Conservation (phyloP, 2,113 vertebrate species). For the Centropus bengalensis region DNA sequence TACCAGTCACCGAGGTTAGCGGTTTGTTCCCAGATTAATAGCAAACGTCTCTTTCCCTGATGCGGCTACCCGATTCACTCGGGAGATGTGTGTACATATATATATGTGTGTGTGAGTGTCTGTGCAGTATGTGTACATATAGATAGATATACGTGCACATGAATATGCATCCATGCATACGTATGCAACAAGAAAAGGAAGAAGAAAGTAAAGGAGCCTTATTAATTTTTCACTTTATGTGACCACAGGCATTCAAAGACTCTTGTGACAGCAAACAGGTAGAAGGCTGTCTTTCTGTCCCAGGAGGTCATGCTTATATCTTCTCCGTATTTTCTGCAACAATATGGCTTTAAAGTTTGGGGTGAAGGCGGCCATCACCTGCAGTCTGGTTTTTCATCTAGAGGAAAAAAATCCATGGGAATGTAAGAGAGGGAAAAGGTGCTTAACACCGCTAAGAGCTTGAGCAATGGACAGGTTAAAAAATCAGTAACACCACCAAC, state of each 20-base stretch:
- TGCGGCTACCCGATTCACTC: conserved; percentile 30
- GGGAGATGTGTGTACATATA: background rate
- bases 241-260: background rate
- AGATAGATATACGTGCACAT: background rate
- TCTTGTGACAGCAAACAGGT: conserved; percentile 1
- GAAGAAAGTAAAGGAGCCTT: background rate
- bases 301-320: background rate
- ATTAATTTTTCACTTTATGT: background rate
- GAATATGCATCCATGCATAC: background rate
- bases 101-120: no score
- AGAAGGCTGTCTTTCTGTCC: background rate
- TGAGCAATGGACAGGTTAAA: background rate
- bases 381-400: background rate
- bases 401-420: background rate
- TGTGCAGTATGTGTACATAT: no score
- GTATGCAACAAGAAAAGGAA: background rate
- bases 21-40: conserved; percentile 86
- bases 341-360: background rate
- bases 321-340: background rate
- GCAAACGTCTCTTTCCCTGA: conserved; percentile 62
- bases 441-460: no score
- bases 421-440: background rate
- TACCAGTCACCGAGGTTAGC: conserved; percentile 80
- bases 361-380: background rate
- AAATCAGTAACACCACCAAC: background rate